Percentiles rank a stretch among this genome's conserved stretches.
These are phyloP conservation scores for Trachemys scripta DNA, from an alignment of 2,113 vertebrate species.

Conservation along the genomic window DNA sequence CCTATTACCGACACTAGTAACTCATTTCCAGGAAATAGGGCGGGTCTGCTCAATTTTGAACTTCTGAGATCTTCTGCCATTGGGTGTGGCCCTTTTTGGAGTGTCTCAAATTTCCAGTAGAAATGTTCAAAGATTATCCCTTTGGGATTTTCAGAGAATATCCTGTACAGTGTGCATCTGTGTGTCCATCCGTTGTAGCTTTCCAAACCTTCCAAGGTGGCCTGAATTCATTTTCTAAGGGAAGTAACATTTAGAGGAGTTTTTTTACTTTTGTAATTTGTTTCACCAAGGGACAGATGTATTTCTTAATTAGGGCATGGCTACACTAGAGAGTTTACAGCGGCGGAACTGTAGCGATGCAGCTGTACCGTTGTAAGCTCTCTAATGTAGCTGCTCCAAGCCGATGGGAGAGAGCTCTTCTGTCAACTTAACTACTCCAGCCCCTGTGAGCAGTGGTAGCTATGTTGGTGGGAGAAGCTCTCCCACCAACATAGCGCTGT, in stretches of 20 bases:
- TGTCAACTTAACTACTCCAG: too few relatives aligned
- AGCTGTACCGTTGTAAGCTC: too few relatives aligned
- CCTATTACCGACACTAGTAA: constrained; percentile 36
- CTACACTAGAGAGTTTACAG: too few relatives aligned
- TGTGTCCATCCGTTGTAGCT: background rate
- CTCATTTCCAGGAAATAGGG: constrained; percentile 59
- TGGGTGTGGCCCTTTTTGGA: constrained; percentile 53
- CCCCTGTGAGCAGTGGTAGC: too few relatives aligned
- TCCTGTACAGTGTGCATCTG: background rate
- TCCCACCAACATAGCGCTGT: too few relatives aligned
- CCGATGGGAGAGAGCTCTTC: too few relatives aligned
- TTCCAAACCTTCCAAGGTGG: constrained; percentile 22
- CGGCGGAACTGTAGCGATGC: too few relatives aligned
- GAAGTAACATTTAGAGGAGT: background rate
- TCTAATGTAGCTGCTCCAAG: too few relatives aligned
- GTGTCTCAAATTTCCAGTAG: constrained; percentile 4
- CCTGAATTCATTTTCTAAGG: background rate
- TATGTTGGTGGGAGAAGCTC: too few relatives aligned
- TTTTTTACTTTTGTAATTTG: background rate
- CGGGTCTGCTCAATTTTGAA: background rate
- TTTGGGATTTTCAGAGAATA: constrained; percentile 26
- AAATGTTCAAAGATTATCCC: constrained; percentile 43
- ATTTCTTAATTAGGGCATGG: background rate
- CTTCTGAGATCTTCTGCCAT: background rate
- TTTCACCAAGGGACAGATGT: background rate